Conservation (phyloP, 1,140 invertebrate species). For the Euborellia annulipes region DNA sequence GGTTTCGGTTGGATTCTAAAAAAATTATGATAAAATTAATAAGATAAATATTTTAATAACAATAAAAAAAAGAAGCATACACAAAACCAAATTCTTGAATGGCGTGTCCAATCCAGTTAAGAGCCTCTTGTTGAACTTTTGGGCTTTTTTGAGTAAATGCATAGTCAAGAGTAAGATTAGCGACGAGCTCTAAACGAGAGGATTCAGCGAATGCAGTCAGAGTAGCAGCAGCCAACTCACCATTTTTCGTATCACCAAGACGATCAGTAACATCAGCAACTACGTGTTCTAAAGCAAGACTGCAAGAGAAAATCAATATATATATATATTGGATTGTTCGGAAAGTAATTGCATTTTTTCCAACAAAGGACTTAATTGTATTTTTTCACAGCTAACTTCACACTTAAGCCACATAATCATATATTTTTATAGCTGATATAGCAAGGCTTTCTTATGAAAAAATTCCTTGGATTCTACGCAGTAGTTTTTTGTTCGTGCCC, state of each 20-base stretch:
- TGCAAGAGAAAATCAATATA: conserved; percentile 23
- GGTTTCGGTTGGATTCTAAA: conserved; percentile 59
- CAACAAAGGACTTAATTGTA: too few relatives aligned
- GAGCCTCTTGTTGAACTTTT: conserved; percentile 72
- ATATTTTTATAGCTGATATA: too few relatives aligned
- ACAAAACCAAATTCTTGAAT: conserved; percentile 72
- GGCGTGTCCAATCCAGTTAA: conserved; percentile 60
- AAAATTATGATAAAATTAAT: conserved; percentile 12
- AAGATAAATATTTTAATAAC: conserved; percentile 6
- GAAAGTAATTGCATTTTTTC: too few relatives aligned
- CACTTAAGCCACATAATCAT: too few relatives aligned
- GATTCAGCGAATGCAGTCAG: conserved; percentile 61
- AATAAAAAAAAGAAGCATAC: conserved; percentile 29
- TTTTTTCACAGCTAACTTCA: too few relatives aligned
- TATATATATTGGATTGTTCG: too few relatives aligned
- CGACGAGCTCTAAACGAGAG: conserved; percentile 56
- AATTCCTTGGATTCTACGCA: too few relatives aligned
- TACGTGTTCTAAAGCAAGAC: conserved; percentile 56
- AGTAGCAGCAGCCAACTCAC: conserved; percentile 46
- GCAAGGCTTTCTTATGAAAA: too few relatives aligned
- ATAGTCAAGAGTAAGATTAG: conserved; percentile 49
- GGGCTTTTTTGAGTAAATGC: conserved; percentile 81
- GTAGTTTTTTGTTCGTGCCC: too few relatives aligned
- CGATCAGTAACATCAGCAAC: conserved; percentile 70
- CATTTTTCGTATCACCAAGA: conserved; percentile 70